phyloP scores from a whole-genome alignment of 2,888 invertebrate species.

The Horisme vitalbata region DNA sequence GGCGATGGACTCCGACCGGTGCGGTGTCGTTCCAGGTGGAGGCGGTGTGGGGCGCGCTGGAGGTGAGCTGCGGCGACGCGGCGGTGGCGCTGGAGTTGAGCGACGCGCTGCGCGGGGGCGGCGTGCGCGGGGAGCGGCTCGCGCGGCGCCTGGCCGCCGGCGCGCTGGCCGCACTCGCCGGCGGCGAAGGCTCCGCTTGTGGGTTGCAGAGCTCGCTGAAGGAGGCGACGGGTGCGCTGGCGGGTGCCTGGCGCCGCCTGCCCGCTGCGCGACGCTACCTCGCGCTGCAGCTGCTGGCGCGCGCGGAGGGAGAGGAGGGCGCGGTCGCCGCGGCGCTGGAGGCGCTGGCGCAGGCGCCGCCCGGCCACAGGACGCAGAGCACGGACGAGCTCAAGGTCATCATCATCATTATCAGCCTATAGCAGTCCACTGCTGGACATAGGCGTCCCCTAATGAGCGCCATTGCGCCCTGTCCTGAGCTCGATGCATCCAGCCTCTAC shows the following conservation, averaged over 20 bases:
- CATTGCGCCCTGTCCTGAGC: no score
- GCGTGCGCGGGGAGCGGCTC: conserved; percentile 21
- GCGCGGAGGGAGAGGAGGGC: conserved; percentile 7
- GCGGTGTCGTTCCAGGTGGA: neutral
- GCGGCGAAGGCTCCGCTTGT: neutral
- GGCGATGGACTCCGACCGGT: conserved; percentile 2
- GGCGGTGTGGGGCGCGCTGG: conserved; percentile 23
- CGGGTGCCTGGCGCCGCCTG: conserved; percentile 14
- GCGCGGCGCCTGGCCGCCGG: conserved; percentile 17
- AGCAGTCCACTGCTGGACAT: no score
- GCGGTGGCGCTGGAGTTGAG: conserved; percentile 27
- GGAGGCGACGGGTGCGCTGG: conserved; percentile 10
- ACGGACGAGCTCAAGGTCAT: conserved; percentile 33
- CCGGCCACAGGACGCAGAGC: conserved; percentile 11
- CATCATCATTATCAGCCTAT: neutral
- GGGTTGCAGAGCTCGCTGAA: conserved; percentile 13
- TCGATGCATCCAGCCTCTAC: no score
- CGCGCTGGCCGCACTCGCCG: conserved; percentile 1
- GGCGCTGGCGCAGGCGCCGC: conserved; percentile 26
- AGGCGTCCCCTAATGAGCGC: no score
- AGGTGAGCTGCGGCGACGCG: conserved; percentile 11
- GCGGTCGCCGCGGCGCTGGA: conserved; percentile 17
- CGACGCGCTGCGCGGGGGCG: conserved; percentile 35
- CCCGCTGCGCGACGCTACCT: conserved; percentile 15
- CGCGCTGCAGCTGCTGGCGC: conserved; percentile 28